These are phyloP conservation scores for Leucopsar rothschildi DNA, from an alignment of 2,113 vertebrate genomes.

Conservation along the genomic window DNA sequence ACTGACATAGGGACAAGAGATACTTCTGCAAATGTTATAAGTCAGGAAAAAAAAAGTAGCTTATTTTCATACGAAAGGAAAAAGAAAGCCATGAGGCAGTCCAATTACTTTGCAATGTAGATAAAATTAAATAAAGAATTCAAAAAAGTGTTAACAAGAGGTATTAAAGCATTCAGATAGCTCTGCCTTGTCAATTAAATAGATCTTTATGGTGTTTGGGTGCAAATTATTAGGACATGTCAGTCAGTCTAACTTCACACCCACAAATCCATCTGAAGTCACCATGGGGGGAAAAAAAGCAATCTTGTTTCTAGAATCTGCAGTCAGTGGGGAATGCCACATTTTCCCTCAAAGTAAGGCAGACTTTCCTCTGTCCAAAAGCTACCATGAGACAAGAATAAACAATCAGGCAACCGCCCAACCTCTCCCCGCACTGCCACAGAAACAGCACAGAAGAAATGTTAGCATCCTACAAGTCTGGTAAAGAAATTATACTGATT, in stretches of 20 bases:
- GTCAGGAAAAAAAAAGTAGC: not conserved
- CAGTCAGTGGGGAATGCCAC: not conserved
- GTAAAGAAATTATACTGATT: not conserved
- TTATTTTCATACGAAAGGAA: not conserved
- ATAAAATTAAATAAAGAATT: not conserved
- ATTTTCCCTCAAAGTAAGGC: not conserved
- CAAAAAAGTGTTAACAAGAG: not conserved
- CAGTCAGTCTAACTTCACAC: not conserved
- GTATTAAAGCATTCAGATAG: not conserved
- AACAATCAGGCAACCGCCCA: not conserved
- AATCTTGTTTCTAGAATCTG: not conserved
- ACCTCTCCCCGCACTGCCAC: rapidly evolving
- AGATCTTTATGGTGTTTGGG: not conserved
- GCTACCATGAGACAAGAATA: not conserved
- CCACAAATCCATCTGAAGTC: not conserved
- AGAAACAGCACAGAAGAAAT: not conserved
- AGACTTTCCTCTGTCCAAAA: not conserved
- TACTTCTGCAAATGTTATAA: not conserved
- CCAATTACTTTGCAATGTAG: not conserved
- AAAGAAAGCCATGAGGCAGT: not conserved
- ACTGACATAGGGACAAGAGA: not conserved
- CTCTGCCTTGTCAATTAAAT: not conserved
- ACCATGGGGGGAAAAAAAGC: not conserved
- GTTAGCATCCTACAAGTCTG: not conserved
- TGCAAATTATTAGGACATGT: not conserved